Percentiles rank a stretch among this genome's conserved stretches.
These are phyloP conservation scores for Pipistrellus pipistrellus DNA, from an alignment of 2,797 vertebrate genomes.

Conservation along the genomic window DNA sequence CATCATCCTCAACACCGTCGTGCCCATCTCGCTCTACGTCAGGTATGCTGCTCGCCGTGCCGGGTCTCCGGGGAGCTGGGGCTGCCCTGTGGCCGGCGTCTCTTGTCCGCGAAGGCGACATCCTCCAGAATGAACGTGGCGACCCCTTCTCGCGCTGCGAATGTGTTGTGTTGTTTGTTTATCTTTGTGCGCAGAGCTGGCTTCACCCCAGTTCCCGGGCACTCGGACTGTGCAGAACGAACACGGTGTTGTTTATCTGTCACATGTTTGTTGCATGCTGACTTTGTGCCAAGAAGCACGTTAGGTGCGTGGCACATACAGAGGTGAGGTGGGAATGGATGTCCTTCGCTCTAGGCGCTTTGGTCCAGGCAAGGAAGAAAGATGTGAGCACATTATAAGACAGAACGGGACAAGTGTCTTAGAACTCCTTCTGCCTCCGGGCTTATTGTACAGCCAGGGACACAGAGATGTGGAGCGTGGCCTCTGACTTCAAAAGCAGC, in stretches of 20 bases:
- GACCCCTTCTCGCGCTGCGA: background rate
- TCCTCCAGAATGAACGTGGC: background rate
- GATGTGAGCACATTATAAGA: background rate
- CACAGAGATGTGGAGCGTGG: background rate
- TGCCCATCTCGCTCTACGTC: slow-evolving; percentile 97
- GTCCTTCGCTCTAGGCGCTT: background rate
- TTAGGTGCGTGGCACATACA: too few species aligned
- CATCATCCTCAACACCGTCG: slow-evolving; percentile 98
- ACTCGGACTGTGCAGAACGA: background rate
- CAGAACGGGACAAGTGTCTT: background rate
- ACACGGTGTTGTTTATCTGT: background rate
- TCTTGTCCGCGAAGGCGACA: background rate
- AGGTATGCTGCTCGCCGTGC: slow-evolving; percentile 88
- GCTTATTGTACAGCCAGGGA: background rate
- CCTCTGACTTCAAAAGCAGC: background rate
- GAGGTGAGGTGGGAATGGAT: background rate
- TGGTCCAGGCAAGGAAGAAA: background rate
- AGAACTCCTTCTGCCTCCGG: background rate
- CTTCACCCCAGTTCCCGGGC: background rate
- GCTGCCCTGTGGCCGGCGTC: background rate
- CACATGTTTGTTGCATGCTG: too few species aligned
- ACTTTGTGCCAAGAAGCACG: background rate
- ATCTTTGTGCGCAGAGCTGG: background rate
- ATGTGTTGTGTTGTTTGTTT: background rate
- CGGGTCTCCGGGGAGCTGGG: background rate